A percentile compares a stretch with the other conserved stretches of the same genome.
These are phyloP conservation scores for Syngnathus floridae DNA, from an alignment of 2,113 vertebrate species.

Conservation along the genomic window DNA sequence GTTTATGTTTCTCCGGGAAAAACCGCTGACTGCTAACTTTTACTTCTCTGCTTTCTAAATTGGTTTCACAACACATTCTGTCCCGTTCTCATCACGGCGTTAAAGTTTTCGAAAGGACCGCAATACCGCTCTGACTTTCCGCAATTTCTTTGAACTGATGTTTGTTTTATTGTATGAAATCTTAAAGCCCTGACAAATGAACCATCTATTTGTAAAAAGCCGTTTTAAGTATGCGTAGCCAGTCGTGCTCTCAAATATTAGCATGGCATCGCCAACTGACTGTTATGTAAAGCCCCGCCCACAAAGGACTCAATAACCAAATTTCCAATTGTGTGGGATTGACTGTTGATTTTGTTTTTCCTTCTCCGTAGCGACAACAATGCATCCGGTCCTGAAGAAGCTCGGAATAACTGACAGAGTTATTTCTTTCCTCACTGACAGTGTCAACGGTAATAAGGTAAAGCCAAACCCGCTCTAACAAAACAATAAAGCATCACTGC, in stretches of 20 bases:
- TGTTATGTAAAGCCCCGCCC: too few species aligned
- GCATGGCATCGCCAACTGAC: too few species aligned
- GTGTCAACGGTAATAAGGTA: conserved; percentile 79
- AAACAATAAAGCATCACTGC: conserved; percentile 18
- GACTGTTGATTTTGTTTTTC: conserved; percentile 10
- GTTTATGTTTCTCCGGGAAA: conserved; percentile 2
- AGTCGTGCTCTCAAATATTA: too few species aligned
- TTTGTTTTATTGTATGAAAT: too few species aligned
- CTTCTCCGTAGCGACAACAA: conserved; percentile 75
- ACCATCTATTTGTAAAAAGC: too few species aligned
- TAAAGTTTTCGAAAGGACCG: neutral
- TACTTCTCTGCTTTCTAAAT: conserved; percentile 1
- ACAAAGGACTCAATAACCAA: too few species aligned
- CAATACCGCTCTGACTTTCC: neutral
- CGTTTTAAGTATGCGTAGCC: too few species aligned
- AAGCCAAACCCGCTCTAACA: conserved; percentile 13
- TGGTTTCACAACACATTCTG: neutral
- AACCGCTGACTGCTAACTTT: neutral
- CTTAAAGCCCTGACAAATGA: too few species aligned
- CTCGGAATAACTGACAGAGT: conserved; percentile 77
- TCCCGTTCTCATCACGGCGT: neutral
- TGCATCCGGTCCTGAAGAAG: conserved; percentile 81
- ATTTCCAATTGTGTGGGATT: too few species aligned
- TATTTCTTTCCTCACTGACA: conserved; percentile 72
- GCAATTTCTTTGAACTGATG: neutral